Evolutionary conservation across 2,113 vertebrate species (phyloP).

Genomic region (Notarius quadriscutis): DNA sequence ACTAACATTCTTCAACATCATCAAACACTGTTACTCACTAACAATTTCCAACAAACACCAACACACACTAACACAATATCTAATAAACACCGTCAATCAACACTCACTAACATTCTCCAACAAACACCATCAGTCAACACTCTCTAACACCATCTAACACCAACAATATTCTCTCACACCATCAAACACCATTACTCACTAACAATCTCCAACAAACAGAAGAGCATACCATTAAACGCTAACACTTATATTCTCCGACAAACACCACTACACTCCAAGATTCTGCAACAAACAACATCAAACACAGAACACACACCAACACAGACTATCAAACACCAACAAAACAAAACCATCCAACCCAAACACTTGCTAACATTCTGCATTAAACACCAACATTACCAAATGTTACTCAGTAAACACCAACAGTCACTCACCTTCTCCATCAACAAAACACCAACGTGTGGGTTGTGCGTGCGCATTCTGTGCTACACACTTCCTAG

Average conservation of each 20-base stretch:
- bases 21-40: not conserved
- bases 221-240: not conserved
- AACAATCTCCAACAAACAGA: not conserved
- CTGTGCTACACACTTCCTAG: too few relatives aligned
- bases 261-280: not conserved
- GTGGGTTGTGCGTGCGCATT: too few relatives aligned
- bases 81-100: not conserved
- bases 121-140: not conserved
- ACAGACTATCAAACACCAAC: not conserved
- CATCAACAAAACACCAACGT: too few relatives aligned
- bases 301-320: not conserved
- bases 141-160: not conserved
- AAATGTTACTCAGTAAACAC: not conserved
- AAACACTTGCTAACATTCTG: too few relatives aligned
- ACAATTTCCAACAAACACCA: not conserved
- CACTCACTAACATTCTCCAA: not conserved
- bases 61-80: not conserved
- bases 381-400: not conserved
- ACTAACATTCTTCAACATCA: not conserved
- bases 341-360: not conserved
- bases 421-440: not conserved
- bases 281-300: not conserved
- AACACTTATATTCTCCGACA: not conserved
- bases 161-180: too few relatives aligned
- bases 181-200: not conserved